phyloP scores from a whole-genome alignment of 2,888 invertebrate genomes.

The Agriopis leucophaearia region DNA sequence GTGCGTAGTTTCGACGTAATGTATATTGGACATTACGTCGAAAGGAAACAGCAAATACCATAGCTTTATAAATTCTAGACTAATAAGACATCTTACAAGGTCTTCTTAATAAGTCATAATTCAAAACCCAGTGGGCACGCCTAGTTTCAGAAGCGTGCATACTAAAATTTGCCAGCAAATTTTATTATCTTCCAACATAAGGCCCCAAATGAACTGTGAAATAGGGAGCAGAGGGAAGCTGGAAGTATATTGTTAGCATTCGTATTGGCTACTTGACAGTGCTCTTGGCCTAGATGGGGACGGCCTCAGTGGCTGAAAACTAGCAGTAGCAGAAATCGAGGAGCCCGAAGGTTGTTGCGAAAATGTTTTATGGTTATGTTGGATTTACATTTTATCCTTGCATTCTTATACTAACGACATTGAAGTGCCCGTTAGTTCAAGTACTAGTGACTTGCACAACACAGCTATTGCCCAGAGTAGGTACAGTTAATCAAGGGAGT shows the following conservation, averaged over 20 bases:
- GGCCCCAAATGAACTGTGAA: constrained; percentile 17
- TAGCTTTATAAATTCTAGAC: too few species aligned
- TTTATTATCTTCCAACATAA: constrained; percentile 1
- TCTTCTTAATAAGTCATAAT: too few species aligned
- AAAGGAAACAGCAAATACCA: too few species aligned
- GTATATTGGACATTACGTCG: too few species aligned
- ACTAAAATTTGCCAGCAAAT: constrained; percentile 2
- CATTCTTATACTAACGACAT: neutral
- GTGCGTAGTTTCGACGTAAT: too few species aligned
- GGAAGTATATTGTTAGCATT: constrained; percentile 23
- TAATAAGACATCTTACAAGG: too few species aligned
- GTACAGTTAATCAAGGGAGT: constrained; percentile 1
- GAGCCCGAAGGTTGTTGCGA: constrained; percentile 24
- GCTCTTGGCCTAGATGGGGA: constrained; percentile 28
- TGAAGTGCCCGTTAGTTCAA: neutral
- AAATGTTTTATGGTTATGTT: constrained; percentile 18
- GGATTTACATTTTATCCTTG: constrained; percentile 25
- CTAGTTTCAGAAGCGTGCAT: neutral
- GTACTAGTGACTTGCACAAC: too few species aligned
- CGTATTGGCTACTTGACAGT: constrained; percentile 28
- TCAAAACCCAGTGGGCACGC: too few species aligned
- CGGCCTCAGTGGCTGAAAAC: constrained; percentile 21
- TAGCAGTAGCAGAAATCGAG: constrained; percentile 7
- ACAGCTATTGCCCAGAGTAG: neutral
- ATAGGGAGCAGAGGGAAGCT: constrained; percentile 13